These are phyloP conservation scores for Blastobasis adustella DNA, from an alignment of 2,888 invertebrate species.

Conservation along the genomic window DNA sequence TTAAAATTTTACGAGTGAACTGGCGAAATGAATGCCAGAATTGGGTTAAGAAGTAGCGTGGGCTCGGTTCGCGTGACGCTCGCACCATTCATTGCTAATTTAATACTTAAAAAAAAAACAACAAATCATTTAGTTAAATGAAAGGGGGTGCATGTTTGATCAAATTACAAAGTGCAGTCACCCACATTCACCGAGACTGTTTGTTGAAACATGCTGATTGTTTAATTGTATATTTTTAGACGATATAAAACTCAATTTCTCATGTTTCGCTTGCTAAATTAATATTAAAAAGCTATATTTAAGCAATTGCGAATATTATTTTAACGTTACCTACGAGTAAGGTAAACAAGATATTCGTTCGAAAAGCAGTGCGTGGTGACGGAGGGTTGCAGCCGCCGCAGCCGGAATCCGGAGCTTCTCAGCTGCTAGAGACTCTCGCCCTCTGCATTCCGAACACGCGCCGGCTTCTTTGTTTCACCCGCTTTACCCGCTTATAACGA, in stretches of 20 bases:
- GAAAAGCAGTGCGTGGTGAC: no score
- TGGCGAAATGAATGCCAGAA: conserved; percentile 67
- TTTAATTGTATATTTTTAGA: no score
- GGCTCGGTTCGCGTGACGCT: conserved; percentile 50
- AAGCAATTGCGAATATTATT: no score
- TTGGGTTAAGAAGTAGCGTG: conserved; percentile 62
- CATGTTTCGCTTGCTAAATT: no score
- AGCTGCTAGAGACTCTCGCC: conserved; percentile 13
- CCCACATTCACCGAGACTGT: neutral
- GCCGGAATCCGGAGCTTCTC: conserved; percentile 14
- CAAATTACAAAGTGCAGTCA: neutral
- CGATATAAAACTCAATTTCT: no score
- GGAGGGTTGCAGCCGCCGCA: no score
- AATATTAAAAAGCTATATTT: no score
- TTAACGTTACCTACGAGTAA: no score
- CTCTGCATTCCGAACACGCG: conserved; percentile 55
- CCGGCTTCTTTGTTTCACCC: conserved; percentile 63
- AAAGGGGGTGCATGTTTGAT: conserved; percentile 12
- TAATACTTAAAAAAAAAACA: conserved; percentile 39
- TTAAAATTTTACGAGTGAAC: conserved; percentile 71
- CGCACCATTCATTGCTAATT: conserved; percentile 39
- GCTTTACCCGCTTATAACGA: conserved; percentile 68
- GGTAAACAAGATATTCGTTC: no score
- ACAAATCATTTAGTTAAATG: conserved; percentile 27
- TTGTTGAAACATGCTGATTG: no score